Evolutionary conservation across 2,113 vertebrate genomes (phyloP).

Genomic region (Oenanthe melanoleuca): DNA sequence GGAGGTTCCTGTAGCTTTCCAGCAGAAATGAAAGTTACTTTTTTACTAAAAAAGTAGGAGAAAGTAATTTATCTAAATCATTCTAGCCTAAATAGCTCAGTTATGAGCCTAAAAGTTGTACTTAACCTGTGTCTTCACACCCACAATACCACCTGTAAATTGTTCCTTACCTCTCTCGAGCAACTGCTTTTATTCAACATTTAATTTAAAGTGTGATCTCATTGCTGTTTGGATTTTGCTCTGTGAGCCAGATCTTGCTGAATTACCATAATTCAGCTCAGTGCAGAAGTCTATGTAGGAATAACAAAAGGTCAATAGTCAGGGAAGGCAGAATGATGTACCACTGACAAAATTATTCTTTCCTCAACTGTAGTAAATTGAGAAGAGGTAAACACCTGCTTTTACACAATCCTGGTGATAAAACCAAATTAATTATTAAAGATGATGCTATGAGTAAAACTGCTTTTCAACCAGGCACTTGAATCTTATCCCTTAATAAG

Average conservation of each 20-base stretch:
- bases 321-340: not conserved
- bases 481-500: slow-evolving; percentile 34
- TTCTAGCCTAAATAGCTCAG: not conserved
- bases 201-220: not conserved
- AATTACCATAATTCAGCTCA: not conserved
- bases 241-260: not conserved
- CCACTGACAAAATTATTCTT: not conserved
- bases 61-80: not conserved
- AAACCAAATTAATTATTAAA: slow-evolving; percentile 20
- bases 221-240: not conserved
- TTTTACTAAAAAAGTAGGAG: not conserved
- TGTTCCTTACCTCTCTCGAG: not conserved
- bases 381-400: not conserved
- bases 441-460: not conserved
- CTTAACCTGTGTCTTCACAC: not conserved
- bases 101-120: not conserved
- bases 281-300: accelerated
- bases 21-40: not conserved
- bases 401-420: not conserved
- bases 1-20: not conserved
- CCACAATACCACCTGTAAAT: not conserved
- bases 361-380: not conserved
- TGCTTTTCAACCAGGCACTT: not conserved
- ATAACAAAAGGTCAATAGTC: not conserved
- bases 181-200: not conserved